Evolutionary conservation across 2,797 vertebrate species (phyloP).

Genomic region (Bucorvus abyssinicus): DNA sequence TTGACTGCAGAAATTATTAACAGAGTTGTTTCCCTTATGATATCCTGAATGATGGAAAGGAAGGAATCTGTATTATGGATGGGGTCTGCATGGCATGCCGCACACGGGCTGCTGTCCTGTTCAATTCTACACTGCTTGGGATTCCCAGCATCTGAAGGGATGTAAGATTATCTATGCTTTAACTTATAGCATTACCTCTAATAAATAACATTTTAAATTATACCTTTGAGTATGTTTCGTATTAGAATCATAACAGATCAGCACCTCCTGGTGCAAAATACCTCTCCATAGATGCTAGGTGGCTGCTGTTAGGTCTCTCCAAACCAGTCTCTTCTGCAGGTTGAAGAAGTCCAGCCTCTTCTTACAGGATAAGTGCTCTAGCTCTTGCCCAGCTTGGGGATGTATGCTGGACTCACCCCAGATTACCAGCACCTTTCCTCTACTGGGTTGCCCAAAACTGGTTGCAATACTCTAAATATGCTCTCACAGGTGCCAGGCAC

Average conservation of each 20-base stretch:
- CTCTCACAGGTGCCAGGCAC: not conserved
- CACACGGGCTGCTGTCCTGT: not conserved
- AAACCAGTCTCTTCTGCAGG: not conserved
- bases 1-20: not conserved
- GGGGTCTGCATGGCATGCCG: not conserved
- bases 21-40: not conserved
- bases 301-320: not conserved
- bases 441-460: not conserved
- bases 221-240: not conserved
- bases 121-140: not conserved
- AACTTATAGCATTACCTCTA: not conserved
- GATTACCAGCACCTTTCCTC: not conserved
- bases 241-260: not conserved
- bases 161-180: not conserved
- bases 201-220: not conserved
- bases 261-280: not conserved
- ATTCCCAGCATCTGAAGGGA: not conserved
- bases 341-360: not conserved
- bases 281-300: not conserved
- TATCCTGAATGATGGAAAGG: not conserved
- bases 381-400: not conserved
- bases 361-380: not conserved
- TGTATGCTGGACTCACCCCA: not conserved
- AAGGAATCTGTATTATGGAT: not conserved
- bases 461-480: not conserved